Conservation (phyloP, 2,888 invertebrate species). For the Stenoptilia bipunctidactyla region DNA sequence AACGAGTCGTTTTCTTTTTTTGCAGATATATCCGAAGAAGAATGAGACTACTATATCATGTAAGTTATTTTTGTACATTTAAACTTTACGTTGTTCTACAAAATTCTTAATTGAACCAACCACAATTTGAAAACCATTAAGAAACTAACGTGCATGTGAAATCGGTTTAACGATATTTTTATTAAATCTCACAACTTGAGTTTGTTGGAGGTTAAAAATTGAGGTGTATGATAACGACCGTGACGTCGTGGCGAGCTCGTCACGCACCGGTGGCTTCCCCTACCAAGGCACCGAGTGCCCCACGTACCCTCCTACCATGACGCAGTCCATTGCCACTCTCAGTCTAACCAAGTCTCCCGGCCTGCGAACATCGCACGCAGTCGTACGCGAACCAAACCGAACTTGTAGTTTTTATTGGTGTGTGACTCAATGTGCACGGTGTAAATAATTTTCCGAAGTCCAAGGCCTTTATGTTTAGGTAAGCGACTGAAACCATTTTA, state of each 20-base stretch:
- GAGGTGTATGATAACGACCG: not conserved
- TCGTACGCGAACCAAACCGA: conserved; percentile 28
- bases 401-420: conserved; percentile 18
- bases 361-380: conserved; percentile 34
- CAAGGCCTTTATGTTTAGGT: conserved; percentile 47
- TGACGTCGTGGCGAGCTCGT: conserved; percentile 21
- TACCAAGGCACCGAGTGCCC: conserved; percentile 25
- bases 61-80: too few relatives aligned
- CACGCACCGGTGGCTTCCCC: conserved; percentile 52
- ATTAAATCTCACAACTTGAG: not conserved
- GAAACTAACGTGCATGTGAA: too few relatives aligned
- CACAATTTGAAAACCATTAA: too few relatives aligned
- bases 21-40: too few relatives aligned
- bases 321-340: conserved; percentile 18
- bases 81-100: too few relatives aligned
- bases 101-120: too few relatives aligned
- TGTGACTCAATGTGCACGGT: conserved; percentile 32
- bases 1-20: too few relatives aligned
- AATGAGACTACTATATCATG: too few relatives aligned
- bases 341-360: conserved; percentile 24
- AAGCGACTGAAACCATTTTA: conserved; percentile 16
- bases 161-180: not conserved
- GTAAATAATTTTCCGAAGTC: conserved; percentile 38
- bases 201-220: not conserved
- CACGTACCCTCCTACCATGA: not conserved